Base-by-base conservation (phyloP, 2,888 invertebrate species). In the Phasia obesa region DNA sequence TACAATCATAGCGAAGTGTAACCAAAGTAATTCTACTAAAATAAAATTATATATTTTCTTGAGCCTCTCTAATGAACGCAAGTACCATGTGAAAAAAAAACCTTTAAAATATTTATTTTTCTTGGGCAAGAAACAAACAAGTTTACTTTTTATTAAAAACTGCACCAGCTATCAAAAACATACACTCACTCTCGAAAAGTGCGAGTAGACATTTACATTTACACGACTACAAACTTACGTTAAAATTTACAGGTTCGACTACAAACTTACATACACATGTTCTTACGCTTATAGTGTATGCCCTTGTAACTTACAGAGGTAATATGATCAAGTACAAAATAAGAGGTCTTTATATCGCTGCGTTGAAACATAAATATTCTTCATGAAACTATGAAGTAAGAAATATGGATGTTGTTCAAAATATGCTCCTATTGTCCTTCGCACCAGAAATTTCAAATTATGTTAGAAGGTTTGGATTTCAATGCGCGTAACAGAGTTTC, bases 161-260 rank as follows among this genome's bases (percentile, higher is more conserved):
- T 60, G 35, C 62, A 76, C n/a, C 76, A 62, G 62, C 23, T 71
- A 59, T 60, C n/a, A 42, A 11, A 53, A 51, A n/a, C 38, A 42
- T 38, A 38, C 7, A 38, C 13, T 15, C 38, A 38, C 11, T 38
- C 38, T 38, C 13, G 11, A 31, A 31, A 31, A 31, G 9, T 9
- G 9, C n/a, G 2, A n/a, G n/a, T 15, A 42, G n/a, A 15, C 31
- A 42, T 42, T 15, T 11, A 42, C 13, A 31, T n/a, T n/a, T 55
- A 60, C 31, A 44, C 15, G 59, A 35, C 2, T 6, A 42, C 9
- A 49, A 35, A 31, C n/a, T 21, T 49, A 47, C 17, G 17, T n/a
- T 27, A 15, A 19, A 49, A 5, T 19, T 25, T 19, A 55, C 57
- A 35, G 9, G 17, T 19, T 19, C 19, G 2, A 42, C 38, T 19